These are phyloP conservation scores for Xiphophorus couchianus DNA, from an alignment of 2,113 vertebrate species.

Conservation along the genomic window DNA sequence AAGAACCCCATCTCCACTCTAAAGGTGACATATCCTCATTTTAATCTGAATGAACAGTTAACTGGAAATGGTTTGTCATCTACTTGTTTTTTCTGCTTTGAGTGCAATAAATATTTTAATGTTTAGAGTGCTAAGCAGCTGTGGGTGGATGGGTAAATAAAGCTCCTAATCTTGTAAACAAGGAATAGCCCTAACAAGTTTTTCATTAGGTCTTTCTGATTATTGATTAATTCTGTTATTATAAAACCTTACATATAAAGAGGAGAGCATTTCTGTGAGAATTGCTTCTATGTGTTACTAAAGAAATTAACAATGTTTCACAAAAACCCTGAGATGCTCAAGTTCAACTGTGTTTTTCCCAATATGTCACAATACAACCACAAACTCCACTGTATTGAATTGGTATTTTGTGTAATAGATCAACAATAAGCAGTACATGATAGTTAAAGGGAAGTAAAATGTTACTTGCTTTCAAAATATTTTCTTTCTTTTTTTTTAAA, in stretches of 20 bases:
- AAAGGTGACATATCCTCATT: background rate
- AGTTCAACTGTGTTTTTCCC: background rate
- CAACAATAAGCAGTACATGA: background rate
- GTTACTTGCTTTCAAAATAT: background rate
- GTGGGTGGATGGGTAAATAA: background rate
- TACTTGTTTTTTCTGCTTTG: background rate
- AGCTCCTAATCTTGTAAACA: background rate
- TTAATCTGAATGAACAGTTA: background rate
- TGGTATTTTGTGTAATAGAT: background rate
- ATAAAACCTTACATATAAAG: too few relatives aligned
- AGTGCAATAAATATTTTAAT: background rate
- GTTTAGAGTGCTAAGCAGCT: background rate
- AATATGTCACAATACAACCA: background rate
- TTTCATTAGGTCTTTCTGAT: background rate
- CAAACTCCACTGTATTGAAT: background rate
- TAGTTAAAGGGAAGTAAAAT: background rate
- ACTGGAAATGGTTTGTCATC: background rate
- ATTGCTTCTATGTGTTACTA: background rate
- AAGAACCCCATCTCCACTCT: background rate
- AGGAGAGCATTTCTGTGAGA: background rate
- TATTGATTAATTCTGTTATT: background rate
- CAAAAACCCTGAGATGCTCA: background rate
- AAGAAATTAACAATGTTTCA: background rate
- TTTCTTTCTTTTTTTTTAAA: background rate
- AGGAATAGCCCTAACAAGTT: background rate